Conservation (phyloP, 1,140 invertebrate genomes). For the Drepana arcuata region DNA sequence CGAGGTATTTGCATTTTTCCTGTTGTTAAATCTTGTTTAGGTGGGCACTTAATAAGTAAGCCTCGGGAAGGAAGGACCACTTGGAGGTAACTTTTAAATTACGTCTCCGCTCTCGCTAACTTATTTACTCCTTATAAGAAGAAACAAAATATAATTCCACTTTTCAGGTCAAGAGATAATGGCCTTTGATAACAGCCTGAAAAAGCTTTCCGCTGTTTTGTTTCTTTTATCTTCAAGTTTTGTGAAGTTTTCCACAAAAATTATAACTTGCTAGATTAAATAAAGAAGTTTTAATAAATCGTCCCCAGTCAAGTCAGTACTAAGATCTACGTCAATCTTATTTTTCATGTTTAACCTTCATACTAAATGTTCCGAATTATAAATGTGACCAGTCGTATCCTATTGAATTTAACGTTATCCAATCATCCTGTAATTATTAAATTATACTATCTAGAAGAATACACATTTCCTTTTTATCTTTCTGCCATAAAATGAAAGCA, state of each 20-base stretch:
- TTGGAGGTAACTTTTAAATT: conserved; percentile 56
- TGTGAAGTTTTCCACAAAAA: conserved; percentile 57
- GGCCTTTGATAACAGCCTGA: conserved; percentile 63
- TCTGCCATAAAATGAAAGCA: too few relatives aligned
- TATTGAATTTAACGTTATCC: too few relatives aligned
- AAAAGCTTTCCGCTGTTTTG: conserved; percentile 67
- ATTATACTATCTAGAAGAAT: too few relatives aligned
- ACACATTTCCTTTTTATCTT: too few relatives aligned
- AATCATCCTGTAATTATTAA: too few relatives aligned
- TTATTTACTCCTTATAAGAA: conserved; percentile 62
- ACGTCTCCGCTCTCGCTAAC: conserved; percentile 50
- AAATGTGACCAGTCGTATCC: too few relatives aligned
- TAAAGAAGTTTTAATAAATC: conserved; percentile 65
- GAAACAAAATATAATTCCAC: conserved; percentile 62
- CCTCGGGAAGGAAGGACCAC: conserved; percentile 24
- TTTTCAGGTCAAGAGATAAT: conserved; percentile 67
- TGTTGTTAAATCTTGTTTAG: conserved; percentile 25
- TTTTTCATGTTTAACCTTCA: too few relatives aligned
- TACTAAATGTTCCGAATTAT: too few relatives aligned
- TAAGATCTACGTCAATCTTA: conserved; percentile 31
- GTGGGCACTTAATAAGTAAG: conserved; percentile 29
- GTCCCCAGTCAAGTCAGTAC: conserved; percentile 38
- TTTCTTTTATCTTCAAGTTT: conserved; percentile 62
- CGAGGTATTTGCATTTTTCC: conserved; percentile 23
- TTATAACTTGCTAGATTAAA: conserved; percentile 66